These are phyloP conservation scores for Bombus cullumanus DNA, from an alignment of 1,140 invertebrate species.

Conservation along the genomic window DNA sequence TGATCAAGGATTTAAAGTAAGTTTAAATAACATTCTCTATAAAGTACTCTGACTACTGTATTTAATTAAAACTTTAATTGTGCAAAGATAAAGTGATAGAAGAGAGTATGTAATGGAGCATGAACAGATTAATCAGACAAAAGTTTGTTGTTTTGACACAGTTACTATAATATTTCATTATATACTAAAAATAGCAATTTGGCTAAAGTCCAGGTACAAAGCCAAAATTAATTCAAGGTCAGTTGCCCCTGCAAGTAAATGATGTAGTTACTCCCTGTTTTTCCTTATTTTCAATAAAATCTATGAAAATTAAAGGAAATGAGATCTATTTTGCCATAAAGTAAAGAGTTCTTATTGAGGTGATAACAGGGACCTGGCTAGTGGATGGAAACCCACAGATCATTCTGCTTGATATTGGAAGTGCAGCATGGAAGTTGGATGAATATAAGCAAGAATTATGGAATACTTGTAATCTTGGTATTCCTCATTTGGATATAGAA, in stretches of 20 bases:
- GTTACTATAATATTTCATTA: constrained; percentile 38
- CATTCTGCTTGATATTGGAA: constrained; percentile 98
- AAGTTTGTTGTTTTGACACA: not conserved
- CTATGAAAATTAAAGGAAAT: not conserved
- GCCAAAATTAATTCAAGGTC: constrained; percentile 60
- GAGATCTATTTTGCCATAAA: constrained; percentile 35
- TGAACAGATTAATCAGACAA: not conserved
- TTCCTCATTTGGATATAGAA: constrained; percentile 97
- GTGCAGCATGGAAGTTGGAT: constrained; percentile 97
- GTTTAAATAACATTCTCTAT: constrained; percentile 8
- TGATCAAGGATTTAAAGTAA: constrained; percentile 94
- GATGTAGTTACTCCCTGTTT: not conserved
- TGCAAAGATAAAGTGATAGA: not conserved
- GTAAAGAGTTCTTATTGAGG: constrained; percentile 80
- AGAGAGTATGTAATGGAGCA: not conserved
- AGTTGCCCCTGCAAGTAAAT: not conserved
- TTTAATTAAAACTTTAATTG: not conserved
- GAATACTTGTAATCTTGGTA: constrained; percentile 93
- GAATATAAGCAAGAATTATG: constrained; percentile 97
- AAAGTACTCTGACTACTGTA: not conserved
- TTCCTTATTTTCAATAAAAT: not conserved
- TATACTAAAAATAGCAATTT: constrained; percentile 48
- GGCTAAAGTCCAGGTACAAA: constrained; percentile 44
- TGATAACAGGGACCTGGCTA: constrained; percentile 97
- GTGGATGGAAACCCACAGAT: constrained; percentile 99